These are phyloP conservation scores for Abscondita cerata DNA, from an alignment of 2,888 invertebrate species.

Conservation along the genomic window DNA sequence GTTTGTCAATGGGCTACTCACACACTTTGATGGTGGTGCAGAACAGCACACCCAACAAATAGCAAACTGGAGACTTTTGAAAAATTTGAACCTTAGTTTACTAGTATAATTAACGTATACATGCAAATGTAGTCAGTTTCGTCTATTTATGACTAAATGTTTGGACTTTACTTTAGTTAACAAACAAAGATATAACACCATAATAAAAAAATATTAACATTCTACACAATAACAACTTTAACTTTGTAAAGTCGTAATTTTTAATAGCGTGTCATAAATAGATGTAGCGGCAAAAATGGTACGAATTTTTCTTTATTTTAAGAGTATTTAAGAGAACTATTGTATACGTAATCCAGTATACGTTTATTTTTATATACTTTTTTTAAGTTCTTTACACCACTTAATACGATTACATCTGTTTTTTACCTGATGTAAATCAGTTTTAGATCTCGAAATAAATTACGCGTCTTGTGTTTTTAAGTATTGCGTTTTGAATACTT, in stretches of 20 bases:
- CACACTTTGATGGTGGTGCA: slow-evolving; percentile 79
- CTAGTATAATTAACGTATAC: not conserved
- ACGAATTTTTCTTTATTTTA: too few relatives aligned
- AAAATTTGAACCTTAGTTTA: slow-evolving; percentile 54
- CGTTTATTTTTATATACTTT: too few relatives aligned
- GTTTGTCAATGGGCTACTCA: slow-evolving; percentile 84
- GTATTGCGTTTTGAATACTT: not conserved
- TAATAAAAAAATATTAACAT: too few relatives aligned
- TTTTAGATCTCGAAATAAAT: too few relatives aligned
- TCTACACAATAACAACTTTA: too few relatives aligned
- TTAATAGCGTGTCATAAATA: not conserved
- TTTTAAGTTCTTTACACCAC: slow-evolving; percentile 8
- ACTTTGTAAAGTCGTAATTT: too few relatives aligned
- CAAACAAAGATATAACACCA: not conserved
- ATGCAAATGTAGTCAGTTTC: slow-evolving; percentile 3
- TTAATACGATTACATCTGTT: too few relatives aligned
- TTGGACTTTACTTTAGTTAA: not conserved
- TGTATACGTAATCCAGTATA: too few relatives aligned
- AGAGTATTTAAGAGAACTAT: too few relatives aligned
- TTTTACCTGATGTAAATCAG: too few relatives aligned
- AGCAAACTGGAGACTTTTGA: slow-evolving; percentile 66
- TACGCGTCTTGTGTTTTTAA: too few relatives aligned
- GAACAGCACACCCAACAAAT: slow-evolving; percentile 69
- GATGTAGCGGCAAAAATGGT: too few relatives aligned
- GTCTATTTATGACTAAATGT: slow-evolving; percentile 10